phyloP scores from a whole-genome alignment of 2,113 vertebrate species.

The Sylvicapra grimmia region DNA sequence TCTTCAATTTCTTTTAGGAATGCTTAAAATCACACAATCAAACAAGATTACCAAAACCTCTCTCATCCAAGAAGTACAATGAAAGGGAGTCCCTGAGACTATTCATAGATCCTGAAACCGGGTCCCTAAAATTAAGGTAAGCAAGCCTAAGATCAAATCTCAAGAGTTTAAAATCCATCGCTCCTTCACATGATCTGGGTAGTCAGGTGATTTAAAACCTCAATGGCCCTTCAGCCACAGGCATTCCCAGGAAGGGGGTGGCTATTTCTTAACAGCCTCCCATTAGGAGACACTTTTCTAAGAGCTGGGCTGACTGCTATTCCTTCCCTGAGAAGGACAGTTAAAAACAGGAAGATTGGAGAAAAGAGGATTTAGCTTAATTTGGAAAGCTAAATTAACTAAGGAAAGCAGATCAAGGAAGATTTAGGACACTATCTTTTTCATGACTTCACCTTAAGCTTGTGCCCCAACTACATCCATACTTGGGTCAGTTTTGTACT shows the following conservation, averaged over 20 bases:
- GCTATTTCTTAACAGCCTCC: not conserved
- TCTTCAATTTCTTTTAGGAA: not conserved
- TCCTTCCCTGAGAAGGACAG: not conserved
- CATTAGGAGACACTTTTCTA: not conserved
- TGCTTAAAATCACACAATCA: not conserved
- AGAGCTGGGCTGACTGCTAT: not conserved
- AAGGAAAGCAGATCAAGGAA: not conserved
- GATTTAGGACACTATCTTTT: not conserved
- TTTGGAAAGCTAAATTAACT: not conserved
- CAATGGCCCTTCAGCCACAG: not conserved
- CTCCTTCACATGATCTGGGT: not conserved
- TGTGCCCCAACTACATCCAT: fast-evolving
- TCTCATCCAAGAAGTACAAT: not conserved
- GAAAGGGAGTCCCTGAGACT: not conserved
- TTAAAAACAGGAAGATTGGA: not conserved
- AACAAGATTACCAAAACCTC: not conserved
- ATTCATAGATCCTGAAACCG: not conserved
- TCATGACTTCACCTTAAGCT: not conserved
- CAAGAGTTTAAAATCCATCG: not conserved
- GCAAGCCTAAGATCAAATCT: not conserved
- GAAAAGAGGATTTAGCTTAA: not conserved
- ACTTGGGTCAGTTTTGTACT: not conserved
- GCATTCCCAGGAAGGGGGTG: not conserved
- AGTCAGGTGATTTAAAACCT: not conserved
- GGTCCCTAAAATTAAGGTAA: not conserved